Conservation (phyloP, 2,113 vertebrate species). For the Callipepla californica region DNA sequence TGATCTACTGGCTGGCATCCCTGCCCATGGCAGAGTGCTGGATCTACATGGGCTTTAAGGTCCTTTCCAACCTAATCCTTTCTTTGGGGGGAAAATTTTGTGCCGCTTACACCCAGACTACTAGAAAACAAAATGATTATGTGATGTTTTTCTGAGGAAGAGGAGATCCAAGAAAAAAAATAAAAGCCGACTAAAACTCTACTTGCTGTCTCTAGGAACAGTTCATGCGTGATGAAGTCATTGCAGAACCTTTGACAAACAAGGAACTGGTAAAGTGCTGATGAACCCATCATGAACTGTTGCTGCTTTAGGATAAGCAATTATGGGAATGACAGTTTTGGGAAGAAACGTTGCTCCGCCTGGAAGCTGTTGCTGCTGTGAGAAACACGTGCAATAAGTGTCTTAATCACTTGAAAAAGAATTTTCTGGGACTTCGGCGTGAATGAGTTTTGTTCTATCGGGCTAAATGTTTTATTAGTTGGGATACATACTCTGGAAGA, state of each 20-base stretch:
- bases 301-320: background rate
- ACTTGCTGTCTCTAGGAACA: slow-evolving; percentile 83
- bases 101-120: accelerated
- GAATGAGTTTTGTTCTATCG: background rate
- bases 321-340: background rate
- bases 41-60: background rate
- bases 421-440: background rate
- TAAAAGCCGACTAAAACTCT: background rate
- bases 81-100: background rate
- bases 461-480: background rate
- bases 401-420: background rate
- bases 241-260: slow-evolving; percentile 80
- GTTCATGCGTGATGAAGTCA: slow-evolving; percentile 88
- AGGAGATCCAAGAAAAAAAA: background rate
- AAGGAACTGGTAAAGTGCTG: slow-evolving; percentile 88
- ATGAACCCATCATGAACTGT: slow-evolving; percentile 34
- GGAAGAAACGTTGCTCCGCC: background rate
- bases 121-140: background rate
- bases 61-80: background rate
- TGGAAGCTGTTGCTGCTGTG: background rate
- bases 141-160: background rate
- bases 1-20: background rate
- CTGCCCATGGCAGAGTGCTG: background rate
- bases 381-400: slow-evolving; percentile 6
- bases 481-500: background rate